Evolutionary conservation across 2,888 invertebrate genomes (phyloP).

Genomic region (Cantharis lateralis): DNA sequence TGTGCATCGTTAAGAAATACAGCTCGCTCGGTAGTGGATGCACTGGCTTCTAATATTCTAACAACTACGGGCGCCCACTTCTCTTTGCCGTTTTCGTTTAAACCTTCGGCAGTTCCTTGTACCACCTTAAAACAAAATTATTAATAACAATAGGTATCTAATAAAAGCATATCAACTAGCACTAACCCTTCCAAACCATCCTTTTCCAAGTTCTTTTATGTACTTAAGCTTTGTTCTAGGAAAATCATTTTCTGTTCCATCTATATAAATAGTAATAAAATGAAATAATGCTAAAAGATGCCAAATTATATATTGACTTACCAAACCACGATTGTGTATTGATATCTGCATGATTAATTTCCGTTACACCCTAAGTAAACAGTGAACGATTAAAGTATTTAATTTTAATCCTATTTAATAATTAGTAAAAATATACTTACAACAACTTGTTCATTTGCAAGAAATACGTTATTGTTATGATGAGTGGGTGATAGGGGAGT

Average conservation of each 20-base stretch:
- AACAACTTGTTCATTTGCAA: conserved; percentile 50
- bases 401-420: no score
- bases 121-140: conserved; percentile 63
- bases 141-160: conserved; percentile 11
- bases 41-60: conserved; percentile 78
- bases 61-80: conserved; percentile 70
- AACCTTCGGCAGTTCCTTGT: conserved; percentile 72
- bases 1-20: conserved; percentile 78
- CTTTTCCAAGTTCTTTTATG: conserved; percentile 78
- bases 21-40: conserved; percentile 74
- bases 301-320: conserved; percentile 46
- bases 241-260: conserved; percentile 64
- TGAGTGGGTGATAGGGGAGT: conserved; percentile 54
- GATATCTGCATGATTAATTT: conserved; percentile 50
- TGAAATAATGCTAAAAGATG: conserved; percentile 6
- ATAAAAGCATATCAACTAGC: neutral
- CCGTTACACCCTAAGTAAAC: conserved; percentile 43
- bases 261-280: conserved; percentile 44
- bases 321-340: conserved; percentile 58
- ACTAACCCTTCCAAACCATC: conserved; percentile 80
- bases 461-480: conserved; percentile 56
- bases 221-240: conserved; percentile 79
- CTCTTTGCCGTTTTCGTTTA: conserved; percentile 46
- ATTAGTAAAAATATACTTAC: conserved; percentile 42
- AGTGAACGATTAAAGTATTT: neutral